Evolutionary conservation across 1,140 invertebrate genomes (phyloP).

Genomic region (Zaprionus davidi): DNA sequence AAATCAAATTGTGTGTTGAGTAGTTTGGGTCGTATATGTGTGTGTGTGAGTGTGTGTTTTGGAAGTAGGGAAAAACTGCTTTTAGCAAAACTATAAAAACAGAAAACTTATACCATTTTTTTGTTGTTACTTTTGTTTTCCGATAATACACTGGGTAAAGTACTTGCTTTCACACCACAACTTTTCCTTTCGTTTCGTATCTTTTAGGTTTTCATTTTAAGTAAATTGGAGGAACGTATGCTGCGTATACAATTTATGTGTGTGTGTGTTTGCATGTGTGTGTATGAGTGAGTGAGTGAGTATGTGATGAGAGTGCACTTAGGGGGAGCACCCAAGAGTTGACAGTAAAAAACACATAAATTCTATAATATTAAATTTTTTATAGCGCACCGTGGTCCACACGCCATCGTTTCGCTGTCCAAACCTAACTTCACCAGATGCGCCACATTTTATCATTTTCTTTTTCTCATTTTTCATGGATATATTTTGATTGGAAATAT

Average conservation of each 20-base stretch:
- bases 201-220: slow-evolving; percentile 36
- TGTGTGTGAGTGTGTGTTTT: slow-evolving; percentile 8
- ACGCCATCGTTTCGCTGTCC: slow-evolving; percentile 17
- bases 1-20: slow-evolving; percentile 33
- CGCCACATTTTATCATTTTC: slow-evolving; percentile 32
- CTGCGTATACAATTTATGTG: slow-evolving; percentile 43
- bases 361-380: slow-evolving; percentile 50
- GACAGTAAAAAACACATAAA: slow-evolving; percentile 58
- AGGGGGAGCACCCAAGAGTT: slow-evolving; percentile 38
- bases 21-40: slow-evolving; percentile 5
- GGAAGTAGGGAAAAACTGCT: slow-evolving; percentile 13
- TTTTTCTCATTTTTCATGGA: slow-evolving; percentile 42
- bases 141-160: slow-evolving; percentile 57
- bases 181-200: slow-evolving; percentile 29
- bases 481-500: slow-evolving; percentile 59
- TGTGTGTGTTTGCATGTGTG: slow-evolving; percentile 9
- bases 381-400: slow-evolving; percentile 39
- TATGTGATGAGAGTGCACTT: slow-evolving; percentile 32
- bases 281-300: not conserved
- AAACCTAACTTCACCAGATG: slow-evolving; percentile 47
- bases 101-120: slow-evolving; percentile 18
- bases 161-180: slow-evolving; percentile 33
- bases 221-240: slow-evolving; percentile 65
- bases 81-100: slow-evolving; percentile 34
- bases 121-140: slow-evolving; percentile 2